phyloP scores from a whole-genome alignment of 2,797 vertebrate species.

The Pogoniulus pusillus region DNA sequence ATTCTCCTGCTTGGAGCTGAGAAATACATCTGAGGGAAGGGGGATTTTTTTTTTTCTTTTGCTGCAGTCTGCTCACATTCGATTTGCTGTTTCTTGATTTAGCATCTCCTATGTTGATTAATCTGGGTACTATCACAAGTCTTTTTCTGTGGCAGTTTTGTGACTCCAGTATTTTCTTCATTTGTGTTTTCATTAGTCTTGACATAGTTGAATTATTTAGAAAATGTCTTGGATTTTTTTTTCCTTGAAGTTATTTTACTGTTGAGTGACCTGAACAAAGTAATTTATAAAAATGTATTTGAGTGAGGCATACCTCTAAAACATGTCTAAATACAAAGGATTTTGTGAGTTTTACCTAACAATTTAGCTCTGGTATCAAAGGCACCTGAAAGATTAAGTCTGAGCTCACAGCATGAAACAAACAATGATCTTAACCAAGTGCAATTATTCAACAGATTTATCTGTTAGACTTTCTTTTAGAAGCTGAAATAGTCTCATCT shows the following conservation, averaged over 20 bases:
- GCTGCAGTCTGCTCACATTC: background rate
- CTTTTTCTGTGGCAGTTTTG: background rate
- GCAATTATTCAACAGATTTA: background rate
- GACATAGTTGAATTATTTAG: background rate
- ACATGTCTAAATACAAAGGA: background rate
- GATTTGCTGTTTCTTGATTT: background rate
- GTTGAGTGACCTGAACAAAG: background rate
- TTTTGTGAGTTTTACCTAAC: background rate
- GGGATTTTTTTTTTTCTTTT: background rate
- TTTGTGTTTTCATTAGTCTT: background rate
- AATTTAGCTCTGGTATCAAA: background rate
- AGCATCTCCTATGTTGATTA: background rate
- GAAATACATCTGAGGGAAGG: background rate
- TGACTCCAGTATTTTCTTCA: background rate
- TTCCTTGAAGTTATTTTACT: background rate
- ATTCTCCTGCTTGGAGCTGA: background rate
- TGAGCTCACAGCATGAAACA: background rate
- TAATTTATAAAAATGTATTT: background rate
- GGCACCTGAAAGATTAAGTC: background rate
- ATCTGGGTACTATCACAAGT: background rate
- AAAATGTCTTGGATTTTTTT: background rate
- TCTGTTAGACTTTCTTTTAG: background rate
- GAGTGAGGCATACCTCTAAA: background rate
- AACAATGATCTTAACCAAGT: background rate
- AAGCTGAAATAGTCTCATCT: background rate